Evolutionary conservation across 2,797 vertebrate genomes (phyloP), one percentile per base, ranked within the genome.

Genomic region (Phylloscopus collybita): DNA sequence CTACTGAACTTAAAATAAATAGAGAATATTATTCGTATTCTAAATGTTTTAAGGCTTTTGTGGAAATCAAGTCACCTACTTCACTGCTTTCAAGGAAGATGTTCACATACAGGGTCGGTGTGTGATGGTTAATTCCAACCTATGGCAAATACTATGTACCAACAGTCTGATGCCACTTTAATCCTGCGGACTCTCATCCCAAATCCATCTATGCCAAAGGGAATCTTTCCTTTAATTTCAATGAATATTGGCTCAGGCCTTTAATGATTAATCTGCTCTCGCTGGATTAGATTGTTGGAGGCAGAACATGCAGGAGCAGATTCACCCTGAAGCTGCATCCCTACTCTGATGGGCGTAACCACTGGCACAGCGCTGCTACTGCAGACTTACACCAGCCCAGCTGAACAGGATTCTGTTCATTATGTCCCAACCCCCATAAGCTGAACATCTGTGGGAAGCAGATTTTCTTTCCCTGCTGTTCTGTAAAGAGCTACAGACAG

Each of bases 391-490:
- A 71, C 25, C 70, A 87, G 70, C 80, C 45, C 34, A 3, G 21
- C 5, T 76, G 51, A 90, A 62, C 1, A 59, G 85, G 54, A 84
- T 70, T 79, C 19, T 16, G 36, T 57, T 90, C 62, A 56, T 91
- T 91, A 36, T 18, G 70, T 20, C 45, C 70, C 42, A 86, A 5
- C 50, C 66, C 65, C 80, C 65, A 34, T 27, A 51, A 89, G 30
- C 57, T 75, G 75, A 93, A 84, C 82, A 88, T 72, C 91, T 90
- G 81, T 79, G 93, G 30, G 80, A 79, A 70, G 91, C 87, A 88
- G 87, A 88, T 94, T 95, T 96, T 62, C 92, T 64, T 25, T 84
- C 82, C 70, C 95, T 84, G 69, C 73, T 91, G 85, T 26, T 89
- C 62, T 76, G 65, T 1, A 5, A 79, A 72, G 87, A 93, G 81